A percentile compares a stretch with the other conserved stretches of the same genome.
Evolutionary conservation across 2,888 invertebrate genomes (phyloP).

Genomic region (Ceraclea dissimilis): DNA sequence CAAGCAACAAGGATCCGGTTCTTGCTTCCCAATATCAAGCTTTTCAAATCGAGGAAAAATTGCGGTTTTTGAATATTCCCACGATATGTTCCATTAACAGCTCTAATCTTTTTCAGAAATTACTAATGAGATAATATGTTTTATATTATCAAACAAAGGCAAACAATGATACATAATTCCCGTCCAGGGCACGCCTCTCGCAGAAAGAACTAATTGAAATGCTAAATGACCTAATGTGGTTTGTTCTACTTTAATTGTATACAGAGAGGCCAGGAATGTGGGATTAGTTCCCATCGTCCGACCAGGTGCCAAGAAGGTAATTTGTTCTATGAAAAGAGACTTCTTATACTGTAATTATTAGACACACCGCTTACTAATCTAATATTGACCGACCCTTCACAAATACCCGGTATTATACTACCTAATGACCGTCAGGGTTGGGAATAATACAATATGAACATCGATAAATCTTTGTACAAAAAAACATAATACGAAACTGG

Average conservation of each 20-base stretch:
- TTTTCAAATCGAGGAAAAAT: no score
- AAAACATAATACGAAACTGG: no score
- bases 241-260: neutral
- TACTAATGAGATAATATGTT: no score
- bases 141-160: neutral
- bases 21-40: no score
- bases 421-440: neutral
- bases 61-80: no score
- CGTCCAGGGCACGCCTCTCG: neutral
- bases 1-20: no score
- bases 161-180: neutral
- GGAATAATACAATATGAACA: no score
- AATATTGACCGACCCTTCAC: slow-evolving; percentile 15
- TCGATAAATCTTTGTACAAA: no score
- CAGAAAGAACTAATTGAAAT: slow-evolving; percentile 2
- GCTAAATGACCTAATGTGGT: neutral
- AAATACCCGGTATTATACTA: neutral
- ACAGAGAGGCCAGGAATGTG: neutral
- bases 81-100: no score
- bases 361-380: slow-evolving; percentile 23
- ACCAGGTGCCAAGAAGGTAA: slow-evolving; percentile 15
- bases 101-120: no score
- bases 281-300: slow-evolving; percentile 4
- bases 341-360: slow-evolving; percentile 24
- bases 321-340: slow-evolving; percentile 24